Percentiles rank a stretch among this genome's conserved stretches.
These are phyloP conservation scores for Chymomyza amoena DNA, from an alignment of 2,888 invertebrate species.

Conservation along the genomic window DNA sequence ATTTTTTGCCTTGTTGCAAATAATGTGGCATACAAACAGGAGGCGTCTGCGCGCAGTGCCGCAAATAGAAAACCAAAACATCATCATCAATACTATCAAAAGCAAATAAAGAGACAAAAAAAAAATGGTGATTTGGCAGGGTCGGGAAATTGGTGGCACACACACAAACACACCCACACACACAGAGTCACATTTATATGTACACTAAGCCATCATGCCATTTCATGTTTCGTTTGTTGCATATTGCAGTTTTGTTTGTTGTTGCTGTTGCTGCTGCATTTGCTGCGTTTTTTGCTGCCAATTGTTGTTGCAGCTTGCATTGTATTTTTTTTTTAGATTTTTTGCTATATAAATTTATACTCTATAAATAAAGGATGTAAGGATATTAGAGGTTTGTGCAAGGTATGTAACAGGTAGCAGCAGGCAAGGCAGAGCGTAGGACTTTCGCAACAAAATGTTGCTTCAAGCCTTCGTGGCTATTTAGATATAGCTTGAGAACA, in stretches of 20 bases:
- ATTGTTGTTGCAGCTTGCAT: conserved; percentile 13
- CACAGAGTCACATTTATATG: conserved; percentile 15
- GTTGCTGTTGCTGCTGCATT: not conserved
- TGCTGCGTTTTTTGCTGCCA: conserved; percentile 23
- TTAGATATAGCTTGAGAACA: too few relatives aligned
- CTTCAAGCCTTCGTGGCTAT: too few relatives aligned
- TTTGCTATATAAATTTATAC: not conserved
- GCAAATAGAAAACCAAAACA: conserved; percentile 50
- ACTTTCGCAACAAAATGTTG: too few relatives aligned
- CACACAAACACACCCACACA: conserved; percentile 8
- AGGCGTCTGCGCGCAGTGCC: conserved; percentile 18
- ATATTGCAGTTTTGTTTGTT: conserved; percentile 8
- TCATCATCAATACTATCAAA: conserved; percentile 62
- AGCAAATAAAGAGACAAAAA: conserved; percentile 12
- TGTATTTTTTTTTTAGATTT: not conserved
- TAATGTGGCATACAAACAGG: conserved; percentile 36
- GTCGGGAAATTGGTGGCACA: conserved; percentile 6
- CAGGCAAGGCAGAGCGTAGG: too few relatives aligned
- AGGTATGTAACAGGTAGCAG: too few relatives aligned
- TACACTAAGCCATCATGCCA: conserved; percentile 23
- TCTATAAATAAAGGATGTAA: too few relatives aligned
- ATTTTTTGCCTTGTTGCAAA: conserved; percentile 20
- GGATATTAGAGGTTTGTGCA: too few relatives aligned
- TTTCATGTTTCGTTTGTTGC: conserved; percentile 11
- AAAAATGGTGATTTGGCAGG: not conserved